Evolutionary conservation across 1,140 invertebrate species (phyloP), one percentile per base, ranked within the genome.

Genomic region (Leguminivora glycinivorella): DNA sequence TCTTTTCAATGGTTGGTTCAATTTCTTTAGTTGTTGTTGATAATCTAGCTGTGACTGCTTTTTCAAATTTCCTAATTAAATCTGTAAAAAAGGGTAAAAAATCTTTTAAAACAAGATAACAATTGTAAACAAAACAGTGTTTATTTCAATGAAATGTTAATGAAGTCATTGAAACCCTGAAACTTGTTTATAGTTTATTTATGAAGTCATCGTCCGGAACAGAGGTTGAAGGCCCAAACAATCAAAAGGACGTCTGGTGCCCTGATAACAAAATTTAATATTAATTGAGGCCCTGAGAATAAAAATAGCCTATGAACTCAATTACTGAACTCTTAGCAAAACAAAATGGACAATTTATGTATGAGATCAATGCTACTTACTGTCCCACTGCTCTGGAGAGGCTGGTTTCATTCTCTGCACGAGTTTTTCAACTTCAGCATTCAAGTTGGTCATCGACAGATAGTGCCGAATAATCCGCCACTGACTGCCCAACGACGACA

Each of bases 381-480:
- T 85, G 69, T 91, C 89, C 88, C 88, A 91, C 77, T 91, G 89
- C 63, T 90, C 88, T 9, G 89, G 83, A 7, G 85, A 78, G 1
- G 82, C 84, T 29, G 88, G 88, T 67, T 88, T 89, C 5, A 90
- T 76, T 75, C 83, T 89, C 67, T 89, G 88, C 22, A 89, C 78
- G 26, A 90, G 70, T 78, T 91, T 91, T 63, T 91, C 89, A 5
- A 89, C 81, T 76, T 91, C 89, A 3, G 84, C 38, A 67, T 87
- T 84, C 26, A 90, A 74, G 69, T 89, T 91, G 1, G 80, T 82
- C 47, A 87, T 74, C 1, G 89, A 91, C 7, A 91, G 79, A 72
- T 89, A 91, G 72, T 91, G 88, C 12, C 89, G 75, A 56, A 91
- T 84, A 19, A 88, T 73, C 12, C 83, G 76, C 89, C 89, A 91